These are phyloP conservation scores for Tipula vernalis DNA, from an alignment of 2,888 invertebrate genomes.

Conservation along the genomic window DNA sequence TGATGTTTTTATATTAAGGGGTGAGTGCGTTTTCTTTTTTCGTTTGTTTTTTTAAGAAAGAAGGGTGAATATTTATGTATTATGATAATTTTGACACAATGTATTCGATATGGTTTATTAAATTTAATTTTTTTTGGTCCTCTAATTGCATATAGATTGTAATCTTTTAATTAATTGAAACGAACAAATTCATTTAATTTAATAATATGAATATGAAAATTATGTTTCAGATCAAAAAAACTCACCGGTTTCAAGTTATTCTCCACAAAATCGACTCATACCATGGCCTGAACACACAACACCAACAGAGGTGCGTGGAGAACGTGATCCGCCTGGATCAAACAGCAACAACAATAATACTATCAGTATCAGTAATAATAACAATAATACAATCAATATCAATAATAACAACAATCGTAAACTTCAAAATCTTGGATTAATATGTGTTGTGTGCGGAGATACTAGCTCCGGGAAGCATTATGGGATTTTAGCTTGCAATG, in stretches of 20 bases:
- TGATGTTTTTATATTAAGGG: not conserved
- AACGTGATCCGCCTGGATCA: conserved; percentile 14
- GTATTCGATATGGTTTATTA: conserved; percentile 4
- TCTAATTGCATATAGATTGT: not conserved
- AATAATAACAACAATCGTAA: conserved; percentile 26
- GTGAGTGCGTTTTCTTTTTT: not conserved
- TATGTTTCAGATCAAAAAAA: conserved; percentile 23
- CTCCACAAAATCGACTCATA: conserved; percentile 29
- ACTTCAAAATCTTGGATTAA: conserved; percentile 58
- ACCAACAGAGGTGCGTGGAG: conserved; percentile 21
- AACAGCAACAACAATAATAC: conserved; percentile 16
- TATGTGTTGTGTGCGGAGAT: conserved; percentile 94
- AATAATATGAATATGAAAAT: not conserved
- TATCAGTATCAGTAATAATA: conserved; percentile 10
- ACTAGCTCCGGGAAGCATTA: conserved; percentile 96
- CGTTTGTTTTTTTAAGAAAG: not conserved
- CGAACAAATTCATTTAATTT: not conserved
- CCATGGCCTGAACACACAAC: conserved; percentile 31
- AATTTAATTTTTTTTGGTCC: not conserved
- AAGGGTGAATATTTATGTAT: not conserved
- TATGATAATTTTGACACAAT: not conserved
- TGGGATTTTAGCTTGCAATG: conserved; percentile 96
- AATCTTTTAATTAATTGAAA: not conserved
- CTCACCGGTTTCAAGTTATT: conserved; percentile 29
- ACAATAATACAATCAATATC: conserved; percentile 12